Conservation (phyloP, 2,888 invertebrate species). For the Lapara coniferarum region DNA sequence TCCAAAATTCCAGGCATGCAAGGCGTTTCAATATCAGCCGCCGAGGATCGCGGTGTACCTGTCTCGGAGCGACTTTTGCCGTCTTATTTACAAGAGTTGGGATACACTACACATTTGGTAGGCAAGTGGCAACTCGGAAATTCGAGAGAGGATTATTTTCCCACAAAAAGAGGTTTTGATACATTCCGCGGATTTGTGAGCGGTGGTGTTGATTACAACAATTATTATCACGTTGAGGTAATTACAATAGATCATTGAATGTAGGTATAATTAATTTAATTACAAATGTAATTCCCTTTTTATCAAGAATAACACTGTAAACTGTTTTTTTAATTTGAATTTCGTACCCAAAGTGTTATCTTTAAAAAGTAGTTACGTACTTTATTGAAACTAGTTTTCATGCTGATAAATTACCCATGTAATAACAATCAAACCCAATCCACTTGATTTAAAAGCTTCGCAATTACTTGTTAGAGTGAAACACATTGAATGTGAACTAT, state of each 20-base stretch:
- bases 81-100: slow-evolving; percentile 86
- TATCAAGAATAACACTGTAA: not conserved
- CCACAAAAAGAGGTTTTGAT: slow-evolving; percentile 89
- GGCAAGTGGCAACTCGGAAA: slow-evolving; percentile 96
- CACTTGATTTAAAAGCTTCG: not conserved
- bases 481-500: not conserved
- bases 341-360: no score
- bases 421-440: not conserved
- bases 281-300: not conserved
- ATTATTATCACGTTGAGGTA: slow-evolving; percentile 80
- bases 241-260: slow-evolving; percentile 21
- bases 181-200: slow-evolving; percentile 92
- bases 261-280: not conserved
- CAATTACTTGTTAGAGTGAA: not conserved
- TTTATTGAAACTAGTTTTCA: not conserved
- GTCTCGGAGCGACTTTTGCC: slow-evolving; percentile 87
- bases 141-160: slow-evolving; percentile 86
- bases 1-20: slow-evolving; percentile 46
- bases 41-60: slow-evolving; percentile 89
- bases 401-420: not conserved
- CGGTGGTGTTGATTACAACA: slow-evolving; percentile 90
- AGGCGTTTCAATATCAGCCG: slow-evolving; percentile 54
- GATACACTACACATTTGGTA: slow-evolving; percentile 90
- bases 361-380: no score
- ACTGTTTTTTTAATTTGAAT: no score